A percentile compares a stretch with the other conserved stretches of the same genome.
phyloP scores from a whole-genome alignment of 2,113 vertebrate species.

The Silurus meridionalis region DNA sequence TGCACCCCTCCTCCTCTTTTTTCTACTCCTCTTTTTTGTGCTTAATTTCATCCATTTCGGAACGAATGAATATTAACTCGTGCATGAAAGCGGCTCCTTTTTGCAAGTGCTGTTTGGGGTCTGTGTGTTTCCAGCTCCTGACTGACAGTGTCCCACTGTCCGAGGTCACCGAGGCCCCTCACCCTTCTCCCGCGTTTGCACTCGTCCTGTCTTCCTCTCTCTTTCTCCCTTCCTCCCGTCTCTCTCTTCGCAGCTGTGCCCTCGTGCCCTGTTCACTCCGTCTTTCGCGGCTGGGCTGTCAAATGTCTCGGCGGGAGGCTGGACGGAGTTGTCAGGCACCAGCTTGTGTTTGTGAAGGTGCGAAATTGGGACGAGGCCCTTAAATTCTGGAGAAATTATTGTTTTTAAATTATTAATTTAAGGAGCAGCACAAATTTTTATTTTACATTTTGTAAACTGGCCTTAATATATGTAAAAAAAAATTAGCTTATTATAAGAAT shows the following conservation, averaged over 20 bases:
- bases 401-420: neutral
- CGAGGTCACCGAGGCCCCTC: constrained; percentile 50
- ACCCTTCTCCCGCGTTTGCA: constrained; percentile 8
- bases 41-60: constrained; percentile 31
- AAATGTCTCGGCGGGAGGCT: constrained; percentile 51
- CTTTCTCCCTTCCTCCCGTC: constrained; percentile 37
- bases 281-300: constrained; percentile 51
- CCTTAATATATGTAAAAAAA: too few species aligned
- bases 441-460: too few species aligned
- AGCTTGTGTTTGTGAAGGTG: constrained; percentile 38
- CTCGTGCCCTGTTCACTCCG: constrained; percentile 56
- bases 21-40: neutral
- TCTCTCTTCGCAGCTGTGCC: constrained; percentile 51
- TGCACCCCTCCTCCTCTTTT: neutral
- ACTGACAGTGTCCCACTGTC: constrained; percentile 61
- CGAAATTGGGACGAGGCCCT: constrained; percentile 31
- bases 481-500: too few species aligned
- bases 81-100: constrained; percentile 47
- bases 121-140: constrained; percentile 44
- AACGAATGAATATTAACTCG: constrained; percentile 48
- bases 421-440: neutral
- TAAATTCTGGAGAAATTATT: neutral
- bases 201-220: constrained; percentile 43
- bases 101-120: constrained; percentile 41
- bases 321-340: constrained; percentile 60